A percentile compares a stretch with the other conserved stretches of the same genome.
Evolutionary conservation across 2,888 invertebrate species (phyloP).

Genomic region (Chymomyza fuscimana): DNA sequence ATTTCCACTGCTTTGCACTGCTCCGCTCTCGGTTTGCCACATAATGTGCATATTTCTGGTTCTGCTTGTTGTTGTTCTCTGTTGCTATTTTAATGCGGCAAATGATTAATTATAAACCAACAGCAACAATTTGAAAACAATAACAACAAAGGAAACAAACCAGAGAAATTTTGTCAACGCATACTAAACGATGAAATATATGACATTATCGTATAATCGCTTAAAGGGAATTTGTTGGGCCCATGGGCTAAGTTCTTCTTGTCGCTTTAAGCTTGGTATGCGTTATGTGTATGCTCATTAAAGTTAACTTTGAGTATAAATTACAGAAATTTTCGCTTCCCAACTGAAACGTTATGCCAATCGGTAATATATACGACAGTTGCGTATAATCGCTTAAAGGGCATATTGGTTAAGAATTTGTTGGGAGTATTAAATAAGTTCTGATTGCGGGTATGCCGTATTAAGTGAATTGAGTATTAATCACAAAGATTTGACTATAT

Average conservation of each 20-base stretch:
- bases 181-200: neutral
- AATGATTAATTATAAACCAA: slow-evolving; percentile 68
- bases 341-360: too few species aligned
- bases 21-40: slow-evolving; percentile 29
- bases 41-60: slow-evolving; percentile 48
- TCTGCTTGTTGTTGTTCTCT: slow-evolving; percentile 26
- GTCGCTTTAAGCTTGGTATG: neutral
- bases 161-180: slow-evolving; percentile 26
- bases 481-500: too few species aligned
- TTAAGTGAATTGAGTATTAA: too few species aligned
- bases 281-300: too few species aligned
- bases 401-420: too few species aligned
- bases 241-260: neutral
- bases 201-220: neutral
- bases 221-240: neutral
- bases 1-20: slow-evolving; percentile 5
- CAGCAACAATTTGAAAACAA: slow-evolving; percentile 40
- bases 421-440: too few species aligned
- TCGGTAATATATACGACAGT: too few species aligned
- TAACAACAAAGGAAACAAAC: slow-evolving; percentile 6
- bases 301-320: too few species aligned
- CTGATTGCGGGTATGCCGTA: too few species aligned
- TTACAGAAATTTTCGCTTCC: too few species aligned
- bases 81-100: slow-evolving; percentile 49
- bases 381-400: too few species aligned